phyloP scores from a whole-genome alignment of 92 coral and sea anemone species.

The Heliopora coerulea region DNA sequence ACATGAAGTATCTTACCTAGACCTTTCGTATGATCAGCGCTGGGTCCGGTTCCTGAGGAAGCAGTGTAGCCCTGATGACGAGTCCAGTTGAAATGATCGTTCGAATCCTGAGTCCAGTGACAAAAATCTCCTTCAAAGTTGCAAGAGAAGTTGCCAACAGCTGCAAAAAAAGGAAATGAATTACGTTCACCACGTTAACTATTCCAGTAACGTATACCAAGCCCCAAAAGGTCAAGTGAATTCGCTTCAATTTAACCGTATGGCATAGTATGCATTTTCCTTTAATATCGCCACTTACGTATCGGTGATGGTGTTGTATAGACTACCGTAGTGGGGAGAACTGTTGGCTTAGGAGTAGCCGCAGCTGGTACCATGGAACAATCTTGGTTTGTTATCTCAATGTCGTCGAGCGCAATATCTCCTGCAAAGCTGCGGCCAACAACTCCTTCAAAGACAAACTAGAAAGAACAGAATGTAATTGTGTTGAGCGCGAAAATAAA shows the following conservation, averaged over 20 bases:
- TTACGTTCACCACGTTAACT: neutral
- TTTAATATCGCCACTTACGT: constrained; percentile 57
- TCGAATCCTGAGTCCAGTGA: constrained; percentile 69
- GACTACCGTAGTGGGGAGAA: constrained; percentile 49
- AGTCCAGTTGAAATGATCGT: constrained; percentile 93
- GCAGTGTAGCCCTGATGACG: constrained; percentile 80
- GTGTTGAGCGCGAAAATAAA: too few relatives aligned
- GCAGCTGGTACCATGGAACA: constrained; percentile 65
- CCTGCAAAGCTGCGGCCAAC: constrained; percentile 77
- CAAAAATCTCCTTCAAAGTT: constrained; percentile 78
- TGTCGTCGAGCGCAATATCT: constrained; percentile 93
- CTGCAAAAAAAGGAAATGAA: constrained; percentile 3
- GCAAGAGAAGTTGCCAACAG: constrained; percentile 55
- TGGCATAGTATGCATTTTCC: too few relatives aligned
- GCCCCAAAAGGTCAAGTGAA: too few relatives aligned
- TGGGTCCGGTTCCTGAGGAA: constrained; percentile 81
- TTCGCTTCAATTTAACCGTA: too few relatives aligned
- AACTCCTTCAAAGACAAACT: constrained; percentile 85
- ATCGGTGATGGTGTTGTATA: constrained; percentile 73
- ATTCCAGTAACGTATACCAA: too few relatives aligned
- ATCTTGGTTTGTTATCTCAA: constrained; percentile 57
- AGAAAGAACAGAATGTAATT: too few relatives aligned
- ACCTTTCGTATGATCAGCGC: constrained; percentile 76
- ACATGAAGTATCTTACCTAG: constrained; percentile 55
- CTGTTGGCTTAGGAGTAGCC: constrained; percentile 63